These are phyloP conservation scores for Dinothrombium tinctorium DNA, from an alignment of 1,140 invertebrate genomes.

Conservation along the genomic window DNA sequence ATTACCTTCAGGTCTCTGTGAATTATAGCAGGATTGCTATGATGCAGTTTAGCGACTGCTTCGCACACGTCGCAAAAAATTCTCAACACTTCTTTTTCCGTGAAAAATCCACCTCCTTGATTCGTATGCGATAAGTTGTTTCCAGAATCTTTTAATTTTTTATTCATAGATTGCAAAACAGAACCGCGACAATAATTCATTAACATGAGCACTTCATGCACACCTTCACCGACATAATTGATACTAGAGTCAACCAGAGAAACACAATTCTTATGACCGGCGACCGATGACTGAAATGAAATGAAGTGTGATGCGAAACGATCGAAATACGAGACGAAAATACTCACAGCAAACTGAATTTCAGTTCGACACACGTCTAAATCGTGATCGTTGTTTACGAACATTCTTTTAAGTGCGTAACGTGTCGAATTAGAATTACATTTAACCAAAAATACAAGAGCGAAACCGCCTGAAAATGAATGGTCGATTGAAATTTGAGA, in stretches of 20 bases:
- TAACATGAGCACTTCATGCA: constrained; percentile 70
- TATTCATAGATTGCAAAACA: constrained; percentile 74
- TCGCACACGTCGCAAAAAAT: constrained; percentile 89
- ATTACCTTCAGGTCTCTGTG: constrained; percentile 75
- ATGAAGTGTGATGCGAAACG: background rate
- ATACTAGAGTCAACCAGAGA: constrained; percentile 70
- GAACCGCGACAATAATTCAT: constrained; percentile 73
- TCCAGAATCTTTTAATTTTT: constrained; percentile 31
- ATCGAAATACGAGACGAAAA: background rate
- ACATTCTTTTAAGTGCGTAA: constrained; percentile 72
- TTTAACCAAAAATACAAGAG: constrained; percentile 66
- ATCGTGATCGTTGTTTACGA: constrained; percentile 75
- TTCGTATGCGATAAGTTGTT: background rate
- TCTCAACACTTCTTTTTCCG: constrained; percentile 54
- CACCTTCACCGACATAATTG: constrained; percentile 46
- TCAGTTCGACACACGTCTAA: constrained; percentile 64
- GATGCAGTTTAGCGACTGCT: constrained; percentile 71
- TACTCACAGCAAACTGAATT: constrained; percentile 70
- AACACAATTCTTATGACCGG: constrained; percentile 65
- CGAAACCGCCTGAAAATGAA: constrained; percentile 53
- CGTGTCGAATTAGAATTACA: constrained; percentile 33
- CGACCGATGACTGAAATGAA: background rate
- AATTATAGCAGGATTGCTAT: constrained; percentile 81
- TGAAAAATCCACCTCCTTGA: constrained; percentile 15
- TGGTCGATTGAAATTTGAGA: background rate